phyloP scores from a whole-genome alignment of 2,888 invertebrate genomes.

The Ophion ellenae region DNA sequence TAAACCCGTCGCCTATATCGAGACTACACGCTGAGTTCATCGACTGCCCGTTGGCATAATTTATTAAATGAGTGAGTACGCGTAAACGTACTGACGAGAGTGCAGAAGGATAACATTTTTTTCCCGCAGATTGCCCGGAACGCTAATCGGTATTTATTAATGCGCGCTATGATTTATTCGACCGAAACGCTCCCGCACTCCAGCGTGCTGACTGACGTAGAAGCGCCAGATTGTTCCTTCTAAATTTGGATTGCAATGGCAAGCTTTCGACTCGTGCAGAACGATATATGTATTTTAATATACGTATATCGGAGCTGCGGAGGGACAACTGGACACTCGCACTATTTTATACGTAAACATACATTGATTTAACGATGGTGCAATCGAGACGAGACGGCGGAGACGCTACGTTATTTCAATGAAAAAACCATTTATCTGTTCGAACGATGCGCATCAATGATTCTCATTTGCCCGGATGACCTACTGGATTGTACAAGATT shows the following conservation, averaged over 20 bases:
- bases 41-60: constrained; percentile 53
- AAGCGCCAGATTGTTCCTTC: constrained; percentile 25
- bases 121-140: constrained; percentile 46
- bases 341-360: neutral
- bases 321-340: constrained; percentile 16
- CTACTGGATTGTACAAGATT: neutral
- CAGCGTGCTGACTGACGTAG: constrained; percentile 8
- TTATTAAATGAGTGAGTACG: constrained; percentile 70
- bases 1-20: neutral
- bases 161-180: constrained; percentile 61
- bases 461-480: neutral
- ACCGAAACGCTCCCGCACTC: constrained; percentile 28
- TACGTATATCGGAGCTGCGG: constrained; percentile 1
- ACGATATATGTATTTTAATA: neutral
- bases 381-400: neutral
- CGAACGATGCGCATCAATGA: neutral
- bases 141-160: constrained; percentile 74
- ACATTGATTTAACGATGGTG: neutral
- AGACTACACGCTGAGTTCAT: neutral
- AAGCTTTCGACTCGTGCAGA: constrained; percentile 40
- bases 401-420: constrained; percentile 1
- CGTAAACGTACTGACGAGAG: constrained; percentile 24
- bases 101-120: neutral
- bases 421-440: constrained; percentile 10
- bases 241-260: constrained; percentile 56